A percentile compares a stretch with the other conserved stretches of the same genome.
Evolutionary conservation across 2,113 vertebrate genomes (phyloP).

Genomic region (Serilophus lunatus): DNA sequence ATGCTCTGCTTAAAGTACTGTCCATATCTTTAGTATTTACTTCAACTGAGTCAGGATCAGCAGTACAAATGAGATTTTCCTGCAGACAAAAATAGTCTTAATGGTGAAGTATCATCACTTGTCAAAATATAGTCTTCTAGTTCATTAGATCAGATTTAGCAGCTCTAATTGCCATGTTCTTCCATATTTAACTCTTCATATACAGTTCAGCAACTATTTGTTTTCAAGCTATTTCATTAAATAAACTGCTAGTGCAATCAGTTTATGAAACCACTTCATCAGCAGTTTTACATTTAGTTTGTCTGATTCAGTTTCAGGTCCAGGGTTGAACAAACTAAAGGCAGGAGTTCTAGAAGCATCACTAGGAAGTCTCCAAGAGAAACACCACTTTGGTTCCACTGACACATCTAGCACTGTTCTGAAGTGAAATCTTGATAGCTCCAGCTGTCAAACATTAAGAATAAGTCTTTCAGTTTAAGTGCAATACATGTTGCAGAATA

Average conservation of each 20-base stretch:
- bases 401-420: neutral
- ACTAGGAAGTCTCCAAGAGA: neutral
- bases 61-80: conserved; percentile 92
- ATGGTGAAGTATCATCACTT: neutral
- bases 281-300: neutral
- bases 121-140: neutral
- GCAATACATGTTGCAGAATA: neutral
- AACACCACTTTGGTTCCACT: neutral
- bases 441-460: neutral
- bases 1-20: conserved; percentile 96
- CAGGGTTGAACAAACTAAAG: neutral
- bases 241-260: neutral
- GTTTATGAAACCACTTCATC: neutral
- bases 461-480: neutral
- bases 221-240: neutral
- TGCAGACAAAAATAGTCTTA: conserved; percentile 54
- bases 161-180: neutral
- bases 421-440: neutral
- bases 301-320: neutral
- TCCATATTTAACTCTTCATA: neutral
- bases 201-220: neutral
- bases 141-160: neutral
- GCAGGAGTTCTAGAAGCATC: neutral
- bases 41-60: conserved; percentile 92
- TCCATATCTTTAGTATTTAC: conserved; percentile 98